Percentiles rank a stretch among this genome's conserved stretches.
Evolutionary conservation across 2,113 vertebrate species (phyloP).

Genomic region (Buteo buteo): DNA sequence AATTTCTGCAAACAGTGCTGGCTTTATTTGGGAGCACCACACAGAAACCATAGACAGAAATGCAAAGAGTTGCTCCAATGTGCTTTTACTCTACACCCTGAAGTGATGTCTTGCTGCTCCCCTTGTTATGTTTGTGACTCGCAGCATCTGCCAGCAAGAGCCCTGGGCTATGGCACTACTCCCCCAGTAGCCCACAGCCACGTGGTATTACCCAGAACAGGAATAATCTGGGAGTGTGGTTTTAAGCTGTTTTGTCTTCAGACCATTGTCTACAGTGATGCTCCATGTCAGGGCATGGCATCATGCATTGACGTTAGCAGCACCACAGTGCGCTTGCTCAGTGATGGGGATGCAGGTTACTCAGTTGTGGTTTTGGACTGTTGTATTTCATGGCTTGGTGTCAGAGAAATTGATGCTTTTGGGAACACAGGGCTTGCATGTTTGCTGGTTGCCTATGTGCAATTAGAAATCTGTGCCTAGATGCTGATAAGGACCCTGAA

Average conservation of each 20-base stretch:
- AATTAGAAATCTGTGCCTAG: background rate
- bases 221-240: too few species aligned
- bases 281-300: rapidly evolving
- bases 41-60: background rate
- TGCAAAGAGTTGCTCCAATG: background rate
- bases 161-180: background rate
- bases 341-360: background rate
- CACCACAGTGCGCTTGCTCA: rapidly evolving
- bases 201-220: background rate
- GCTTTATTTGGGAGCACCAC: background rate
- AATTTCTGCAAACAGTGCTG: background rate
- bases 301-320: rapidly evolving
- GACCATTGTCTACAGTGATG: background rate
- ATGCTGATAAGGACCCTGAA: background rate
- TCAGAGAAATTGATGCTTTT: background rate
- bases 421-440: background rate
- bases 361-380: background rate
- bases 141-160: background rate
- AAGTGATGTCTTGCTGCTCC: background rate
- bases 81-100: background rate
- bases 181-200: too few species aligned
- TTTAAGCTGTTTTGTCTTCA: background rate
- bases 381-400: background rate
- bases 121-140: background rate
- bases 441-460: background rate